phyloP scores from a whole-genome alignment of 2,797 vertebrate species.

The Darevskia mixta region DNA sequence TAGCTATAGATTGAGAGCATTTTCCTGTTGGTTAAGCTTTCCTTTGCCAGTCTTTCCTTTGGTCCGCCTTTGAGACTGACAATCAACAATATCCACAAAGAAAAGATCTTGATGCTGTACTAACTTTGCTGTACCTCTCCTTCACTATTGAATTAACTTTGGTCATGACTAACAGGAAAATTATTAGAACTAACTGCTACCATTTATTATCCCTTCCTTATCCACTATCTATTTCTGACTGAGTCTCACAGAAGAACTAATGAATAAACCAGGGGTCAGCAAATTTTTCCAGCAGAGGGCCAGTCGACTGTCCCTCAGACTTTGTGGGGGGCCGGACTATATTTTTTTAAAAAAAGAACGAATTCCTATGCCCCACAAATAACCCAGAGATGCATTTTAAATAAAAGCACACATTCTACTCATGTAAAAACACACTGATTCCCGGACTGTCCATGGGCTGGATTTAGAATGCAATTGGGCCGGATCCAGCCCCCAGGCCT shows the following conservation, averaged over 20 bases:
- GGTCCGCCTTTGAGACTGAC: background rate
- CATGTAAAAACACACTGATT: no score
- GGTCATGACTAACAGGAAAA: background rate
- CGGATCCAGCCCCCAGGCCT: no score
- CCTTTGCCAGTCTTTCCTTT: background rate
- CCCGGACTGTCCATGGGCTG: no score
- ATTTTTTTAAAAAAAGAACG: no score
- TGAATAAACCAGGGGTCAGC: background rate
- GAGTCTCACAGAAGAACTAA: background rate
- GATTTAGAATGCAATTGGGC: no score
- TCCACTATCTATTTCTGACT: background rate
- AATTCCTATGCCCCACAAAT: no score
- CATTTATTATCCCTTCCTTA: background rate
- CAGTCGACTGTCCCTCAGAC: no score
- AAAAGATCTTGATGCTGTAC: background rate
- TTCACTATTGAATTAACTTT: background rate
- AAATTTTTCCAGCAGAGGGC: no score
- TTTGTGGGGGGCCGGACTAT: no score
- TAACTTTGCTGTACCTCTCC: background rate
- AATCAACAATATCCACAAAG: background rate
- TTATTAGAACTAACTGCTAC: background rate
- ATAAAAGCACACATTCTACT: no score
- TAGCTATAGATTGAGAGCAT: background rate
- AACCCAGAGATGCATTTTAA: no score
- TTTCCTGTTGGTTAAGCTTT: background rate